Base-by-base conservation (phyloP, 2,113 vertebrate species). In the Chinchilla lanigera region DNA sequence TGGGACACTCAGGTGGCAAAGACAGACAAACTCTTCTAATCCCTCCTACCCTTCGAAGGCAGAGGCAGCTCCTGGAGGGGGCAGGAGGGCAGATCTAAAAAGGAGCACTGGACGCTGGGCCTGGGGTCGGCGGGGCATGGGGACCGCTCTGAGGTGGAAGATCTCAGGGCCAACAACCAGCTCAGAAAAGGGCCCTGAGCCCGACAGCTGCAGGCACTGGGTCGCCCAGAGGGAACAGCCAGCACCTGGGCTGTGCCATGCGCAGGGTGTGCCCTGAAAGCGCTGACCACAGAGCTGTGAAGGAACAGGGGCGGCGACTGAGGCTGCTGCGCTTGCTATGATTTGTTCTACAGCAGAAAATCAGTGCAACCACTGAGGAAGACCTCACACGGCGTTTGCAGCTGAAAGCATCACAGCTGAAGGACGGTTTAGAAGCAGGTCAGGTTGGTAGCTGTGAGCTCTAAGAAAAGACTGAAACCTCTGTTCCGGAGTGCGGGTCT, bases 391-490 rank as follows among this genome's bases (percentile, higher is more conserved):
- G 93, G 26, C 28, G 65, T 77, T 77, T 85, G 10, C 35, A 91
- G 38, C 75, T 52, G 13, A 94, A 97, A 94, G 33, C 78, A 89
- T 13, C 54, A 54, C 13, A 60, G 13, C 35, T 65, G 88, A 77
- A 89, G 60, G 88, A 93, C 92, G 69, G 54, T 50, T 38, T 73
- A 93, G 44, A 80, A 87, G 44, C 5, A 82, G 0, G 2, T 52
- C 17, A 85, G 30, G 44, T 26, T 41, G 88, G 84, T 35, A 85
- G 88, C 33, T 80, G 7, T 47, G 86, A 80, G 13, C 75, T 88
- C 78, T 88, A 77, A 90, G 56, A 90, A 84, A 92, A 87, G 52
- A 80, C 5, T 69, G 92, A 67, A 81, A 85, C 30, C 92, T 93
- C 54, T 92, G 7, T 65, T 41, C 69, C 85, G 24, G 14, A 67